Conservation (phyloP, 1,140 invertebrate species). For the Mylabris phalerata region DNA sequence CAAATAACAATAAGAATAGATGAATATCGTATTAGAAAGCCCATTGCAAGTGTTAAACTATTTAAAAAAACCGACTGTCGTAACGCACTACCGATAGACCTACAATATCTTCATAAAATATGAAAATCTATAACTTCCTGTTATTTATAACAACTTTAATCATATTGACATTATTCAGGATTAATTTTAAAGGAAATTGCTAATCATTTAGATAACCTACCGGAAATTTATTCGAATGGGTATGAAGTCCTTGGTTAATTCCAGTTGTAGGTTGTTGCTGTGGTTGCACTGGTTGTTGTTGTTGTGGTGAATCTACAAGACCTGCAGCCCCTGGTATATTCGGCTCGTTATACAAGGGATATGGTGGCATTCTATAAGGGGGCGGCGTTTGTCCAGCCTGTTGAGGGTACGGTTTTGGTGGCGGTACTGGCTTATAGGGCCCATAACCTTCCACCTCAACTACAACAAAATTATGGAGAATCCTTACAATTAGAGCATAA, state of each 20-base stretch:
- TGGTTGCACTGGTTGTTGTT: constrained; percentile 33
- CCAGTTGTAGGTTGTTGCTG: too few relatives aligned
- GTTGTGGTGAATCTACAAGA: constrained; percentile 43
- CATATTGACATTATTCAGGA: not conserved
- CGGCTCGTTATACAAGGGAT: constrained; percentile 43
- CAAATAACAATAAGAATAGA: too few relatives aligned
- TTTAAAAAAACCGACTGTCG: too few relatives aligned
- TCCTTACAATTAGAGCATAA: not conserved
- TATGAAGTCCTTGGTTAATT: constrained; percentile 51
- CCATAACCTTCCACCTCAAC: constrained; percentile 49
- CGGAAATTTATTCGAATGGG: constrained; percentile 72
- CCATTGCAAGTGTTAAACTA: too few relatives aligned
- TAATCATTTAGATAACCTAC: constrained; percentile 47
- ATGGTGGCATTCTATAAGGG: constrained; percentile 47
- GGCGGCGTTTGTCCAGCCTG: constrained; percentile 43
- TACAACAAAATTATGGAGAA: constrained; percentile 37
- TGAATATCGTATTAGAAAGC: too few relatives aligned
- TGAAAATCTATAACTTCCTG: too few relatives aligned
- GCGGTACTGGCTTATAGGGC: constrained; percentile 53
- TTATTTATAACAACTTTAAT: too few relatives aligned
- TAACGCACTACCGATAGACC: too few relatives aligned
- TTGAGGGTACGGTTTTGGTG: constrained; percentile 51
- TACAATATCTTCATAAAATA: too few relatives aligned
- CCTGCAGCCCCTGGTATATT: constrained; percentile 42
- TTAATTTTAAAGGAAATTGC: not conserved